Evolutionary conservation across 2,888 invertebrate species (phyloP).

Genomic region (Ceratothoa steindachneri): DNA sequence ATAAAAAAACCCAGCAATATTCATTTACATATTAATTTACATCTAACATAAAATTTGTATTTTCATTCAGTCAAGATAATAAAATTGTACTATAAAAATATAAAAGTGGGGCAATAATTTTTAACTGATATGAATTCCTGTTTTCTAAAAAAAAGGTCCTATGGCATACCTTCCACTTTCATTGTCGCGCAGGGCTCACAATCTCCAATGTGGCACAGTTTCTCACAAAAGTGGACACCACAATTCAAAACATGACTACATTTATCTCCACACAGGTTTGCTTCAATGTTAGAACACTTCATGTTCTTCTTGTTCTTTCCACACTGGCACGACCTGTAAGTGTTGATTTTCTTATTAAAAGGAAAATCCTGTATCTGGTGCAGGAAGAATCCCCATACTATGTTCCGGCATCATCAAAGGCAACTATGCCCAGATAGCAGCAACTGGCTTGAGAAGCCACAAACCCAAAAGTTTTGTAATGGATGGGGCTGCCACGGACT

Average conservation of each 20-base stretch:
- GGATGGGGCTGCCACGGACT: too few species aligned
- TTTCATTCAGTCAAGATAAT: too few species aligned
- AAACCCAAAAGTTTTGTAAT: too few species aligned
- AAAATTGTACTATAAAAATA: too few species aligned
- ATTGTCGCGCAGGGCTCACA: conserved; percentile 67
- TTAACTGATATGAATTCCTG: too few species aligned
- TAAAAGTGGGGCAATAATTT: too few species aligned
- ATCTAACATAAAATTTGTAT: too few species aligned
- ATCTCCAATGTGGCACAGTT: conserved; percentile 82
- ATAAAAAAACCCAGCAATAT: too few species aligned
- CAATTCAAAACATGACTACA: conserved; percentile 73
- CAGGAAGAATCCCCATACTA: neutral
- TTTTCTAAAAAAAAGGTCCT: too few species aligned
- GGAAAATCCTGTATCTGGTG: neutral
- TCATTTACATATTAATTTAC: too few species aligned
- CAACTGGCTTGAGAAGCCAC: too few species aligned
- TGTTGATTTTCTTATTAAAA: conserved; percentile 7
- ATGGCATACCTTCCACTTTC: conserved; percentile 67
- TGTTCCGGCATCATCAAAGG: neutral
- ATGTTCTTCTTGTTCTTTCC: conserved; percentile 66
- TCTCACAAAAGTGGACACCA: conserved; percentile 57
- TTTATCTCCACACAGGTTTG: conserved; percentile 67
- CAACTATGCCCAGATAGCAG: neutral
- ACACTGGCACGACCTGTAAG: conserved; percentile 68
- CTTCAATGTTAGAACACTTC: conserved; percentile 67